Evolutionary conservation across 53 echinoderm and acorn worm species (phyloP).

Genomic region (Henricia sp.): DNA sequence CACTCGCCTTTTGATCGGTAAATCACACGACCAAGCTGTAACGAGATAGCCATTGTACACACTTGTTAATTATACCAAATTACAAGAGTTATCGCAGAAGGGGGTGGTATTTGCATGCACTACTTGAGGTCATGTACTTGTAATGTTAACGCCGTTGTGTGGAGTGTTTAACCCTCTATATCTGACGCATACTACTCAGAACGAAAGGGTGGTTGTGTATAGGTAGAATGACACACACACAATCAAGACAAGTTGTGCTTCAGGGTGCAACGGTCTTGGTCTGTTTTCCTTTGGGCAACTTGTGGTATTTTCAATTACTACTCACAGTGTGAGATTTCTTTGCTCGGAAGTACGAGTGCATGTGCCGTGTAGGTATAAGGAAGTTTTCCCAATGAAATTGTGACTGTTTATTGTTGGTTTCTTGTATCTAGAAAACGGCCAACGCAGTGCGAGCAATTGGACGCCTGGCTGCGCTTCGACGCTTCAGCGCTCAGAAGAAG

Average conservation of each 20-base stretch:
- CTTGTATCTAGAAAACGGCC: constrained; percentile 82
- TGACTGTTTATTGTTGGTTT: constrained; percentile 20
- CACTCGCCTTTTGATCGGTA: not conserved
- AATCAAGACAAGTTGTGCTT: constrained; percentile 12
- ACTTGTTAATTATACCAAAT: constrained; percentile 56
- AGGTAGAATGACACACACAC: too few relatives aligned
- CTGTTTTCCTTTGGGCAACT: constrained; percentile 4
- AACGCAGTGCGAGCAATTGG: constrained; percentile 96
- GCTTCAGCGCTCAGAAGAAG: constrained; percentile 73
- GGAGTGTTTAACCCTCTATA: constrained; percentile 22
- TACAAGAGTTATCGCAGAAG: constrained; percentile 22
- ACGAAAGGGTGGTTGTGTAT: constrained; percentile 6
- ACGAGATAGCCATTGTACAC: constrained; percentile 57
- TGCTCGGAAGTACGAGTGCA: too few relatives aligned
- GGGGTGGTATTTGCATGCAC: constrained; percentile 52
- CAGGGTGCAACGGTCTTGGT: too few relatives aligned
- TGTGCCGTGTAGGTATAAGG: too few relatives aligned
- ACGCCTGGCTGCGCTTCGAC: constrained; percentile 86
- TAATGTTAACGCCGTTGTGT: constrained; percentile 45
- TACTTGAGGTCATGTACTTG: constrained; percentile 11
- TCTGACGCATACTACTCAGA: constrained; percentile 17
- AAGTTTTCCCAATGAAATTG: too few relatives aligned
- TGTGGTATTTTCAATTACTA: not conserved
- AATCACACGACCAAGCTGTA: not conserved
- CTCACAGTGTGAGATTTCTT: too few relatives aligned